Evolutionary conservation across 2,113 vertebrate genomes (phyloP).

Genomic region (Centrocercus urophasianus): DNA sequence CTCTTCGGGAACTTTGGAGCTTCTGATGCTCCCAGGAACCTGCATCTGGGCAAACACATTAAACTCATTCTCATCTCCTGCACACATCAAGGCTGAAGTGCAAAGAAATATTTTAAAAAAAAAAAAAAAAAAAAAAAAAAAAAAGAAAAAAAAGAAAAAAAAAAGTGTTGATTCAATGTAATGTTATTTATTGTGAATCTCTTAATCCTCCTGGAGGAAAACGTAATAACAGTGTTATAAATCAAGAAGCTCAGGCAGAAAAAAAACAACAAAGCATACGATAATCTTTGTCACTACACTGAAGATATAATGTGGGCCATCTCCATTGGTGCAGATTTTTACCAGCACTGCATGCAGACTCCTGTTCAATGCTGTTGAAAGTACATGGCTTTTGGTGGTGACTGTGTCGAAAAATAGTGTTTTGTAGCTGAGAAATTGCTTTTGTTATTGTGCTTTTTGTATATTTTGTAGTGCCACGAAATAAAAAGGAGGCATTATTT

Average conservation of each 20-base stretch:
- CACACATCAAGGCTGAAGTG: not conserved
- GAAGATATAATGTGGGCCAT: not conserved
- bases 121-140: no score
- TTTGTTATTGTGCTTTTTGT: no score
- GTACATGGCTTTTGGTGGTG: no score
- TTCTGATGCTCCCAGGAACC: not conserved
- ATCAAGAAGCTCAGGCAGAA: not conserved
- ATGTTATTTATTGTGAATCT: not conserved
- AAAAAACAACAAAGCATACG: not conserved
- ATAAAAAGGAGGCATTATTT: not conserved
- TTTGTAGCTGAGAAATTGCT: not conserved
- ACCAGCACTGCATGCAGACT: no score
- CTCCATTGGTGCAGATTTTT: no score
- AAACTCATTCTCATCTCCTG: not conserved
- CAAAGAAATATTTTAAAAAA: not conserved
- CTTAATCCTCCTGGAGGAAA: not conserved
- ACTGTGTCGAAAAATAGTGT: no score
- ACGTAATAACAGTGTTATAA: rapidly evolving
- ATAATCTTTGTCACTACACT: not conserved
- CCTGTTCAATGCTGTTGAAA: no score
- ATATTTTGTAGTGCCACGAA: no score
- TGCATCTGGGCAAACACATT: not conserved
- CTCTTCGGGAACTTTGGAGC: not conserved
- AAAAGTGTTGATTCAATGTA: not conserved
- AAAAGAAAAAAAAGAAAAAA: not conserved